Evolutionary conservation across 2,113 vertebrate species (phyloP).

Genomic region (Cephalopterus ornatus): DNA sequence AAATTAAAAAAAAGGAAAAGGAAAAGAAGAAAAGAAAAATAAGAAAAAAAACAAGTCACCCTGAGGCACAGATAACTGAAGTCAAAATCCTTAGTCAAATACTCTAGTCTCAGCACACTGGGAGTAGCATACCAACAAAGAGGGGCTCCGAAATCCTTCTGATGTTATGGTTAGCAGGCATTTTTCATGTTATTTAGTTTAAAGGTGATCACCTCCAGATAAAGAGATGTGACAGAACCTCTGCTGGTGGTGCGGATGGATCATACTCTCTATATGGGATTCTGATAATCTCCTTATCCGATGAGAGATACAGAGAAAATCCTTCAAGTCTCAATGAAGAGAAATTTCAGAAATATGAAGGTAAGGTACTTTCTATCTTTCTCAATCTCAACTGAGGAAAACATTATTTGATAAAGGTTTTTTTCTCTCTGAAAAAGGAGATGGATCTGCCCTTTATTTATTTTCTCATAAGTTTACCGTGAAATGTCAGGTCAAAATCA

Average conservation of each 20-base stretch:
- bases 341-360: background rate
- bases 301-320: slow-evolving; percentile 4
- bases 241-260: background rate
- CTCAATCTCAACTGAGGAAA: background rate
- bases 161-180: background rate
- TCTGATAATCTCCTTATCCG: slow-evolving; percentile 9
- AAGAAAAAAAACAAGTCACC: rapidly evolving
- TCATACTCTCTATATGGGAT: background rate
- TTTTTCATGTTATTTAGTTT: background rate
- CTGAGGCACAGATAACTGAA: background rate
- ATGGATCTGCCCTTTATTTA: background rate
- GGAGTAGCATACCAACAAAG: background rate
- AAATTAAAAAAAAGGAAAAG: background rate
- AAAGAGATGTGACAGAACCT: background rate
- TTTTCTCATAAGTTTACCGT: background rate
- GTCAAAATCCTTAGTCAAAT: background rate
- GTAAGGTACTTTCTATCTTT: background rate
- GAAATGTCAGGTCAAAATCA: slow-evolving; percentile 11
- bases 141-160: background rate
- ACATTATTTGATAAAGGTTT: background rate
- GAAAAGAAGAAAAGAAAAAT: too few species aligned
- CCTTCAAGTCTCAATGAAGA: background rate
- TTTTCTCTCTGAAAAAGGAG: background rate
- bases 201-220: background rate
- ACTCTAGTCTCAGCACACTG: background rate